Evolutionary conservation across 1,140 invertebrate genomes (phyloP), one percentile per base, ranked within the genome.

Genomic region (Radopholus similis): DNA sequence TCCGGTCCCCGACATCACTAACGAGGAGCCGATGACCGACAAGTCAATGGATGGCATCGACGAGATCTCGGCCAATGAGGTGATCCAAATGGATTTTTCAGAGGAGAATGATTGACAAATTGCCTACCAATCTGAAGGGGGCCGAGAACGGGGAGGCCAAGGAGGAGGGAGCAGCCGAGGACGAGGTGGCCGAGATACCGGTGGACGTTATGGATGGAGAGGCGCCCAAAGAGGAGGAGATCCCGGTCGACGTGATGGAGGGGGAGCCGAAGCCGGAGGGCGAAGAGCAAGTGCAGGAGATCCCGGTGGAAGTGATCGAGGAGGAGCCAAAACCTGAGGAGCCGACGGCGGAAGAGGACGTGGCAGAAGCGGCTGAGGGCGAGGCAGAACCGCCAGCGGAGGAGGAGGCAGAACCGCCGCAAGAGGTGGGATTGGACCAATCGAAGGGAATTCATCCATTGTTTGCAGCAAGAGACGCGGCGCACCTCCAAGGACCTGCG

Each of bases 1-100:
- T 55, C 56, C 81, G 79, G 79, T 80, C 21, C 79, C 80, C 28
- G 78, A 80, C 66, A 82, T 80, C 32, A 77, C 78, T 26, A 68
- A 71, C 60, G 66, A 60, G 51, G 79, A 82, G 58, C 76, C 70
- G 57, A 80, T 80, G 78, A 80, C 78, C 4, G n/a, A n/a, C n/a
- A 80, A 75, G 28, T 76, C 72, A 40, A 73, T 82, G 73, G 77
- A 80, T 47, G 78, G 76, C 26, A 82, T 80, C 44, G 78, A 80
- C 57, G 78, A 80, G 38, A 63, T 79, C 30, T 75, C 75, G 28
- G 67, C 53, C 13, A 63, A 1, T n/a, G 15, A n/a, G 51, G 18
- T n/a, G n/a, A n/a, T n/a, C n/a, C n/a, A n/a, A n/a, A n/a, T n/a
- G n/a, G n/a, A n/a, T n/a, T n/a, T n/a, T n/a, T n/a, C n/a, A n/a